Evolutionary conservation across 2,113 vertebrate genomes (phyloP).

Genomic region (Apus apus): DNA sequence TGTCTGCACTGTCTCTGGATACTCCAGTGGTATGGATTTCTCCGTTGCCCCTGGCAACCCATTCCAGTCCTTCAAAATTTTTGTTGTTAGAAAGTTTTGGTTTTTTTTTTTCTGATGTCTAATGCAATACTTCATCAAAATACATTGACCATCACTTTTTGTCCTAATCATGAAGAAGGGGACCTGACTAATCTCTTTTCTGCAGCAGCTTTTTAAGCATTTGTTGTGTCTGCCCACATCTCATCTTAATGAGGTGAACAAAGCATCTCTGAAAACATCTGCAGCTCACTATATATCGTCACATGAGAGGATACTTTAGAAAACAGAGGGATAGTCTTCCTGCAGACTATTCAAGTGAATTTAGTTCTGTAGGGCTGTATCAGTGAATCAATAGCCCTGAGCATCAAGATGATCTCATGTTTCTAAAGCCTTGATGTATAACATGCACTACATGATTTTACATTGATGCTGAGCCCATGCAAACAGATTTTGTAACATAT

Average conservation of each 20-base stretch:
- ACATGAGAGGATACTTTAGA: neutral
- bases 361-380: neutral
- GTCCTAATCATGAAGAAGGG: neutral
- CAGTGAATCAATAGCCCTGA: neutral
- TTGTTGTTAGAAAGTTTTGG: neutral
- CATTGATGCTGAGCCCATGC: neutral
- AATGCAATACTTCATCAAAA: neutral
- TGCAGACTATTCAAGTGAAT: neutral
- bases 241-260: neutral
- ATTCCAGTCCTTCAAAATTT: neutral
- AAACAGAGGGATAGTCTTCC: neutral
- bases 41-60: neutral
- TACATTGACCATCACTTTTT: neutral
- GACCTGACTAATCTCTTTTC: neutral
- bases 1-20: neutral
- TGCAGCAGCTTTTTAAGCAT: neutral
- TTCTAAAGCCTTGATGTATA: neutral
- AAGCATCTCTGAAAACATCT: neutral
- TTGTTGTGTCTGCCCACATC: neutral
- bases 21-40: neutral
- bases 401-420: neutral
- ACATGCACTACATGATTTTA: neutral
- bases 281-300: neutral
- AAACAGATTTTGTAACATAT: neutral
- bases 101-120: neutral